These are phyloP conservation scores for Perithous albicinctus DNA, from an alignment of 2,888 invertebrate genomes.

Conservation along the genomic window DNA sequence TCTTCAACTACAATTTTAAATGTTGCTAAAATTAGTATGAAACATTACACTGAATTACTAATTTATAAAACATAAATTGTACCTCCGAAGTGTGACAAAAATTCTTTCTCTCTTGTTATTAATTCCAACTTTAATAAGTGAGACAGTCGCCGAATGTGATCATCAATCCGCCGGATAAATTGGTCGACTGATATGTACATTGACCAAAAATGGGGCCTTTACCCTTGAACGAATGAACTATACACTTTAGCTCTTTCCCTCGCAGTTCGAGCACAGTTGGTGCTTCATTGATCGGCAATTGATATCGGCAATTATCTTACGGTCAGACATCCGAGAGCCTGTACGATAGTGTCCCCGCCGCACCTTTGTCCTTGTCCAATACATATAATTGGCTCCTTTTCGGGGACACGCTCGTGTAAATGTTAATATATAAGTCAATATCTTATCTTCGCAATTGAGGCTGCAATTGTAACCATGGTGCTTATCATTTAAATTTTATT, in stretches of 20 bases:
- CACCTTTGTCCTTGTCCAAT: neutral
- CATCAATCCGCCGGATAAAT: slow-evolving; percentile 41
- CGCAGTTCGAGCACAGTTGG: slow-evolving; percentile 12
- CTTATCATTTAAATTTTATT: neutral
- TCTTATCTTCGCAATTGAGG: neutral
- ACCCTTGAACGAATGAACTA: slow-evolving; percentile 34
- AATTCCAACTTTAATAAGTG: slow-evolving; percentile 32
- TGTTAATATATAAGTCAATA: neutral
- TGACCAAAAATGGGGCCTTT: slow-evolving; percentile 37
- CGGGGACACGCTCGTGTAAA: neutral
- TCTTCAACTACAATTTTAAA: too few relatives aligned
- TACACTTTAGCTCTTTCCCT: neutral
- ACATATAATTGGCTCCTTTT: neutral
- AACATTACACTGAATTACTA: too few relatives aligned
- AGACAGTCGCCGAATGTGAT: slow-evolving; percentile 35
- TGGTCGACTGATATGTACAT: slow-evolving; percentile 13
- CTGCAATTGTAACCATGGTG: neutral
- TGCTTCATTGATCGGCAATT: slow-evolving; percentile 40
- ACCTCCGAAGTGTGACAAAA: neutral
- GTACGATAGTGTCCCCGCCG: neutral
- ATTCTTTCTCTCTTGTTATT: slow-evolving; percentile 14
- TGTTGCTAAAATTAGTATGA: too few relatives aligned
- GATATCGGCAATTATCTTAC: slow-evolving; percentile 38
- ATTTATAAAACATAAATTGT: slow-evolving; percentile 9
- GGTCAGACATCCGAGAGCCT: neutral